Evolutionary conservation across 2,797 vertebrate genomes (phyloP), one percentile per base, ranked within the genome.

Genomic region (Garrulus glandarius): DNA sequence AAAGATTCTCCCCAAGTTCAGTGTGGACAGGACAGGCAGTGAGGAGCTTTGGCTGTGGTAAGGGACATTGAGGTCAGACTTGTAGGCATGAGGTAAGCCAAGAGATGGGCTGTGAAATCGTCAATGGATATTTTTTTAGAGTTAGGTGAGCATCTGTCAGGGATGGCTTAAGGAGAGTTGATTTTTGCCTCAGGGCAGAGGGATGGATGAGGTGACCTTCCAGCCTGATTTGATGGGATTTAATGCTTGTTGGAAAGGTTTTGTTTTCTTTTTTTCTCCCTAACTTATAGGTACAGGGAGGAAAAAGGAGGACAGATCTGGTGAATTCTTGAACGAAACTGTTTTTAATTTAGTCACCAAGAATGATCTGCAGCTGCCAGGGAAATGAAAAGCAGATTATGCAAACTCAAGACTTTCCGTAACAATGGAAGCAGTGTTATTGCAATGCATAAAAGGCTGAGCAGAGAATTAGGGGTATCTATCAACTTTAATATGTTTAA

Each of bases 401-500:
- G 91, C 94, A 95, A 92, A 96, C 92, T 92, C 67, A 79, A 95
- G 92, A 70, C 63, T 84, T 94, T 78, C 32, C 34, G 70, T 86
- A 74, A 94, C 96, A 96, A 90, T 82, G 52, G 85, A 67, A 95
- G 44, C 83, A 43, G 67, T 81, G 91, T 95, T 95, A 92, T 2
- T 97, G 87, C 77, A 39, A 90, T 56, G 64, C 87, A 77, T 82
- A 76, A 93, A 89, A 90, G 91, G 37, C 91, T 79, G 85, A 93
- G 70, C 80, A 78, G 77, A 95, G 94, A 97, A 94, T 93, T 90
- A 95, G 60, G 65, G 30, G 41, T 93, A 94, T 92, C 82, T 95
- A 94, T 96, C 94, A 95, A 82, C 75, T 93, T 96, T 94, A 96
- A 93, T 96, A 94, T 90, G 52, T 95, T 96, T 95, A 93, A 96